These are phyloP conservation scores for Buphagus erythrorhynchus DNA, from an alignment of 2,797 vertebrate genomes.

Conservation along the genomic window DNA sequence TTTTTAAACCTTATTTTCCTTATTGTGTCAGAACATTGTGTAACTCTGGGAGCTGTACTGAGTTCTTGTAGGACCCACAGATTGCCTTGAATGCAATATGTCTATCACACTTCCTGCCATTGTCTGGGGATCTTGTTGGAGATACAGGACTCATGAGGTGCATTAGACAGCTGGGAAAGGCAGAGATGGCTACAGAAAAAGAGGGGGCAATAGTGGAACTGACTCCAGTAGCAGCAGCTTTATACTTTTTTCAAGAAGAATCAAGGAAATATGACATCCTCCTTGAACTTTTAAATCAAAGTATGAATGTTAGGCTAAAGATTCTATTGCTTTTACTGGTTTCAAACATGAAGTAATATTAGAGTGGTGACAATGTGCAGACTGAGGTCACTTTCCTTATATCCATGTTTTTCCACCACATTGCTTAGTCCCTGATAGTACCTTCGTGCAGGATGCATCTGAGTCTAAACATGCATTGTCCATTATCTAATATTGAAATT, in stretches of 20 bases:
- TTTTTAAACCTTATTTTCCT: neutral
- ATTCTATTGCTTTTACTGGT: neutral
- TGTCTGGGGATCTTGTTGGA: neutral
- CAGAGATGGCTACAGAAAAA: neutral
- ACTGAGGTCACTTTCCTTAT: neutral
- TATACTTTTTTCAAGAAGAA: neutral
- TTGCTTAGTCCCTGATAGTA: neutral
- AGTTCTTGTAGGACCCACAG: neutral
- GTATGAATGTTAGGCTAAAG: neutral
- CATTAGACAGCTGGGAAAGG: neutral
- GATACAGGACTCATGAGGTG: neutral
- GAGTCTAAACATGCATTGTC: neutral
- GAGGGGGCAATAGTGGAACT: neutral
- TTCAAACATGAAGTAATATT: neutral
- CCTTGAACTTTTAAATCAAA: neutral
- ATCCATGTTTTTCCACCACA: neutral
- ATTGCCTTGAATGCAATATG: neutral
- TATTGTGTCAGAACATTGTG: rapidly evolving
- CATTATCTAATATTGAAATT: neutral
- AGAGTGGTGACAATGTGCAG: rapidly evolving
- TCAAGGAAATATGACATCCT: neutral
- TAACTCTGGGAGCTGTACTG: neutral
- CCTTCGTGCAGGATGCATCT: neutral
- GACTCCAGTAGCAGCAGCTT: neutral
- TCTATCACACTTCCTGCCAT: neutral